Base-by-base conservation (phyloP, 2,113 vertebrate species). In the Candoia aspera region DNA sequence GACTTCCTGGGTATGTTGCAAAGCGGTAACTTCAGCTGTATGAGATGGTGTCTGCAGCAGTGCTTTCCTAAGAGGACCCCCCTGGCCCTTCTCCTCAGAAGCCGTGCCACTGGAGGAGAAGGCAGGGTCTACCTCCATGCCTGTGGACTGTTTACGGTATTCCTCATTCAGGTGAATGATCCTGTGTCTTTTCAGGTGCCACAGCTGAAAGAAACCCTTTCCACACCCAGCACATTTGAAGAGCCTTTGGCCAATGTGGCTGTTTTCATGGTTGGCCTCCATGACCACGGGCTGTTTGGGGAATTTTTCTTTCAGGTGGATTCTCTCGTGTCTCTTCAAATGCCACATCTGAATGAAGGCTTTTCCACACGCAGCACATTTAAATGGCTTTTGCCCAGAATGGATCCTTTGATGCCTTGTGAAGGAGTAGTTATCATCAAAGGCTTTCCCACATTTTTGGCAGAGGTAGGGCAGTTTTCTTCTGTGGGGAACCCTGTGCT, bases 241-340 rank as follows among this genome's bases (percentile, higher is more conserved):
- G 54, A 90, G 89, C 10, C 49, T 87, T 62, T 12, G 29, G 6
- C 15, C 57, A 13, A n/a, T 33, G 29, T 84, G 91, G 19, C 17
- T 62, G 2, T 4, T 84, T 17, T 88, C 58, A 10, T 21, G 19
- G 37, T 49, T 62, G n/a, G 15, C 42, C 68, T 88, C 86, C 58
- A 26, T 21, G 8, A 24, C 54, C 13, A 10, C 2, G 17, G 42
- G 12, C 57, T 54, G 21, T 84, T 54, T 12, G 10, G 0, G 57
- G 42, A 3, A 10, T 37, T 53, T 29, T 33, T 26, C 59, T 49
- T 85, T 64, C 58, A 85, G 37, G n/a, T 92, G 91, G 58, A 2
- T 83, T 12, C 6, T 64, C 23, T 92, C 87, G 5, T 92, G 91
- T 46, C 73, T 92, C 79, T 54, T 92, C 91, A 89, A 42, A 55